phyloP scores from a whole-genome alignment of 2,113 vertebrate genomes.

The Danionella cerebrum region DNA sequence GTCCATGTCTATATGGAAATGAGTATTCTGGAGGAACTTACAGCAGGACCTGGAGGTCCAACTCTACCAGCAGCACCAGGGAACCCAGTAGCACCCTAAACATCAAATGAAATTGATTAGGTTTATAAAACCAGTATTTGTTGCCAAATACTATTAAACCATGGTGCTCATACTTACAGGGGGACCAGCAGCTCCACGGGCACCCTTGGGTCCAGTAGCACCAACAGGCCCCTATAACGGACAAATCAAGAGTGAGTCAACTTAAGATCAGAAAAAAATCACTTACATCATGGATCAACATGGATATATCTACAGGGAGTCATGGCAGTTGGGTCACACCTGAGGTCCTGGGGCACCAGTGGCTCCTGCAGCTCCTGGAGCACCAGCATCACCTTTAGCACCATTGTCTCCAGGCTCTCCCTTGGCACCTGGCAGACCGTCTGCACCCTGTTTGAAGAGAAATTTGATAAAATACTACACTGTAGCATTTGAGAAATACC shows the following conservation, averaged over 20 bases:
- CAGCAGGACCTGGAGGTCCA: slow-evolving; percentile 87
- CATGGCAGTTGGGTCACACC: slow-evolving; percentile 36
- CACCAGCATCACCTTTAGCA: slow-evolving; percentile 87
- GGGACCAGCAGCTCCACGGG: slow-evolving; percentile 82
- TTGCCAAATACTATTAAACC: neutral
- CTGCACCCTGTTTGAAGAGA: slow-evolving; percentile 67
- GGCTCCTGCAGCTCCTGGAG: slow-evolving; percentile 85
- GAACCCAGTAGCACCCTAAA: slow-evolving; percentile 87
- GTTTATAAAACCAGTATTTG: neutral
- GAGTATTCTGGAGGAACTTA: slow-evolving; percentile 61
- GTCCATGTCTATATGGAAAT: neutral
- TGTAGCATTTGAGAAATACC: neutral
- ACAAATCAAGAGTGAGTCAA: slow-evolving; percentile 4
- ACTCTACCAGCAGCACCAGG: slow-evolving; percentile 85
- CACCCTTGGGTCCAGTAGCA: slow-evolving; percentile 88
- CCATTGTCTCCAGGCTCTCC: slow-evolving; percentile 80
- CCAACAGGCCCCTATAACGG: slow-evolving; percentile 81
- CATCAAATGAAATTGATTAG: slow-evolving; percentile 1
- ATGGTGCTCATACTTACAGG: slow-evolving; percentile 75
- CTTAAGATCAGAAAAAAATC: neutral
- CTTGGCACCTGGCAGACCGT: slow-evolving; percentile 77
- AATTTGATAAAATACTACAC: too few species aligned
- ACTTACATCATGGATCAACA: neutral
- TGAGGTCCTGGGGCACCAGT: slow-evolving; percentile 70
- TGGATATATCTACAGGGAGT: neutral